Base-by-base conservation (phyloP, 2,113 vertebrate genomes). In the Rhinoptilus africanus region DNA sequence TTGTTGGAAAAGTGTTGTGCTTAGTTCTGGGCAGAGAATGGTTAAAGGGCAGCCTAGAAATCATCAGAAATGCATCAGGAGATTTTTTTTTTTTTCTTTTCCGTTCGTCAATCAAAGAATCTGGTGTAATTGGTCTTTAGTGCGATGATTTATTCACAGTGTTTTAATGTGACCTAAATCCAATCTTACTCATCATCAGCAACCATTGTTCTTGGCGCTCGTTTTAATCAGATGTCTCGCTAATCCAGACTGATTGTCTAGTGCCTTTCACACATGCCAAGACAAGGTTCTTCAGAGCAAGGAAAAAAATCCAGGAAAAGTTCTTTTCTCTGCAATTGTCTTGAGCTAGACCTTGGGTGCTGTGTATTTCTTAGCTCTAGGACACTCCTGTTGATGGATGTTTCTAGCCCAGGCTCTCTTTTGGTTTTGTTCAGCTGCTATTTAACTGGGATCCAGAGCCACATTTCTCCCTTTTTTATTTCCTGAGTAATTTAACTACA, bases 131-230 rank as follows among this genome's bases (percentile, higher is more conserved):
- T 85, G 94, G 77, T 76, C 76, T 78, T 91, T 20, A 63, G 91
- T 14, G 56, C 34, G 73, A 45, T 91, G 94, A 91, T 96, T 94
- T 87, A 87, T 94, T 94, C 95, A 79, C 67, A 24, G 79, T 16
- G 62, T 95, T 91, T 89, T 90, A 91, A 90, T 13, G 94, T 97
- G 96, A 97, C 96, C 96, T 95, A 97, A 91, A 97, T 97, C 95
- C 95, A 68, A 45, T 82, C 95, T 72, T 54, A 8, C 89, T 92
- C 95, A 76, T 96, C 95, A 92, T 85, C 94, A 92, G 80, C 93
- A 68, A 23, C 94, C 91, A 95, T 96, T 96, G 96, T 97, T 97
- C 96, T 92, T 95, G 91, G 80, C 0, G 14, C 93, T 85, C 21
- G n/a, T 94, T 6, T 97, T 95, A 89, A 95, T 92, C 94, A 84